phyloP scores from a whole-genome alignment of 2,797 vertebrate genomes.

The Pseudomugil tenellus region DNA sequence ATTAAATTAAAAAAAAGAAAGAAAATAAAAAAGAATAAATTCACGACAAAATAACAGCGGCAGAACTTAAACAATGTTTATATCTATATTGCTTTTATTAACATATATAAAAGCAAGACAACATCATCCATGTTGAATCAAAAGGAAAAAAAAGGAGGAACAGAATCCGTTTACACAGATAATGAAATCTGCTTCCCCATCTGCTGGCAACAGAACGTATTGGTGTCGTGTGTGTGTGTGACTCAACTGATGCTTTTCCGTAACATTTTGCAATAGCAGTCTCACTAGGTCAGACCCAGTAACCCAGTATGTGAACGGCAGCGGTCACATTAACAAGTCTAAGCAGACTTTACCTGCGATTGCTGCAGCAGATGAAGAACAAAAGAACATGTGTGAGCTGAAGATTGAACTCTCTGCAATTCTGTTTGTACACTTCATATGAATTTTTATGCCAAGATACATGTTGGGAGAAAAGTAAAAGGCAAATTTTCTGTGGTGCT shows the following conservation, averaged over 20 bases:
- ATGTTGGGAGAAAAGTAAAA: neutral
- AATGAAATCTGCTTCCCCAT: neutral
- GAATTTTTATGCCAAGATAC: neutral
- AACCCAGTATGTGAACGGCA: neutral
- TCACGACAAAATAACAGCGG: too few species aligned
- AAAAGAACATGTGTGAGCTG: neutral
- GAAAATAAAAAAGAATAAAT: too few species aligned
- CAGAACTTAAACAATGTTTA: too few species aligned
- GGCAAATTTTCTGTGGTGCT: neutral
- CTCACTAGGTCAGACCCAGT: slow-evolving; percentile 1
- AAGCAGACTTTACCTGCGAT: neutral
- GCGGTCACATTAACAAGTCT: neutral
- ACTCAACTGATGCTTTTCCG: neutral
- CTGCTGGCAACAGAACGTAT: neutral
- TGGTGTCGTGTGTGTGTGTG: neutral
- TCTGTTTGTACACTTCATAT: neutral
- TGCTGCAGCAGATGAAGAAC: neutral
- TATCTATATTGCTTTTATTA: neutral
- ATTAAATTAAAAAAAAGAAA: too few species aligned
- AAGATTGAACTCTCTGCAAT: neutral
- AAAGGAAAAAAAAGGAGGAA: neutral
- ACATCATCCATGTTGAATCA: neutral
- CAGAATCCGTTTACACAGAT: neutral
- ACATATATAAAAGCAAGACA: neutral
- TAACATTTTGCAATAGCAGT: neutral